Evolutionary conservation across 2,888 invertebrate genomes (phyloP).

Genomic region (Sclerodermus sp.): DNA sequence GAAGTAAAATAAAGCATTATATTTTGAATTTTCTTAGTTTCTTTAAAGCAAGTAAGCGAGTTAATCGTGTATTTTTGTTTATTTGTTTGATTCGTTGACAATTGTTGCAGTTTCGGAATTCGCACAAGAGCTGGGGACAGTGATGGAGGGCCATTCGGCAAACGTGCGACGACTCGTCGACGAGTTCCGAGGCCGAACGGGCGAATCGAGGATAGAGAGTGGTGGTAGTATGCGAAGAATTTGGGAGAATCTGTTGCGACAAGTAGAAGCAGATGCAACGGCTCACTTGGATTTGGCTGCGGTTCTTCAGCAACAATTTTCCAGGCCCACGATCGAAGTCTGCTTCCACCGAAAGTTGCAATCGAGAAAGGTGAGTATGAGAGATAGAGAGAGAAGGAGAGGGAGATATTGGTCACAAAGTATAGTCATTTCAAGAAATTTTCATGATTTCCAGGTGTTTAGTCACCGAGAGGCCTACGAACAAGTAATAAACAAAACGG

Average conservation of each 20-base stretch:
- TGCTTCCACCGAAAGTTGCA: slow-evolving; percentile 91
- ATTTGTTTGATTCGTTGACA: no score
- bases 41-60: no score
- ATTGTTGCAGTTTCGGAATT: slow-evolving; percentile 92
- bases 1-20: no score
- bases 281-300: slow-evolving; percentile 83
- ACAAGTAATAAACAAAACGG: slow-evolving; percentile 81
- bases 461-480: slow-evolving; percentile 89
- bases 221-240: slow-evolving; percentile 82
- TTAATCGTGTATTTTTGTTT: no score
- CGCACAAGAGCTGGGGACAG: slow-evolving; percentile 83
- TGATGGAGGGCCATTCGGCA: slow-evolving; percentile 87
- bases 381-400: not conserved
- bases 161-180: slow-evolving; percentile 84
- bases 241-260: slow-evolving; percentile 88
- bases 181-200: slow-evolving; percentile 82
- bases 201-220: slow-evolving; percentile 82
- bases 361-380: slow-evolving; percentile 69
- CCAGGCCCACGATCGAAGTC: slow-evolving; percentile 81
- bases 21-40: no score
- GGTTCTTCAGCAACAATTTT: slow-evolving; percentile 69
- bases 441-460: slow-evolving; percentile 62
- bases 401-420: not conserved
- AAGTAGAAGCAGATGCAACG: slow-evolving; percentile 87
- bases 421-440: no score